Percentiles rank a stretch among this genome's conserved stretches.
Evolutionary conservation across 64 coral and sea anemone species (phyloP).

Genomic region (Stichodactyla mertensii): DNA sequence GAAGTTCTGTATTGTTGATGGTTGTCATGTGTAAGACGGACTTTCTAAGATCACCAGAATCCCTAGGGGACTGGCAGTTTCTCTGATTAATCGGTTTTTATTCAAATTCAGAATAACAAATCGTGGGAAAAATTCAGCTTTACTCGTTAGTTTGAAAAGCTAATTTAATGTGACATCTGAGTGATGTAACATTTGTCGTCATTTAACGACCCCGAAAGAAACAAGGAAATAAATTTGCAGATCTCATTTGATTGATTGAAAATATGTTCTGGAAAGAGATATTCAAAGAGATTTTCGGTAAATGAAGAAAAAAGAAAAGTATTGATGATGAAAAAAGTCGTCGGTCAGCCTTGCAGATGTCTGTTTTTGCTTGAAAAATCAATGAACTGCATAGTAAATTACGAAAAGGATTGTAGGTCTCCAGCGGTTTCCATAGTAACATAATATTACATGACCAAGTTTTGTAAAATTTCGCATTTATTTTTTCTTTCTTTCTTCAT

Average conservation of each 20-base stretch:
- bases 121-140: slow-evolving; percentile 17
- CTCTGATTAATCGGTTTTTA: slow-evolving; percentile 7
- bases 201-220: neutral
- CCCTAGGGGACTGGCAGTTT: neutral
- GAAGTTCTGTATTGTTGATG: neutral
- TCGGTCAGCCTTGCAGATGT: no score
- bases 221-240: neutral
- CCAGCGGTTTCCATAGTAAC: neutral
- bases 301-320: no score
- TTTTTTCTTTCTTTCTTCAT: neutral
- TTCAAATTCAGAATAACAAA: neutral
- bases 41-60: neutral
- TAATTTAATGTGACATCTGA: neutral
- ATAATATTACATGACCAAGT: neutral
- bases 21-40: neutral
- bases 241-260: no score
- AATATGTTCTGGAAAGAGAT: no score
- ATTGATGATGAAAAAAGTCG: no score
- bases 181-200: neutral
- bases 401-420: neutral
- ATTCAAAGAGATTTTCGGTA: no score
- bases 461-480: neutral
- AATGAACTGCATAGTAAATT: neutral
- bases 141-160: slow-evolving; percentile 1
- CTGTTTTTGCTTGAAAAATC: no score